Evolutionary conservation across 2,797 vertebrate species (phyloP).

Genomic region (Sebastes dallii): DNA sequence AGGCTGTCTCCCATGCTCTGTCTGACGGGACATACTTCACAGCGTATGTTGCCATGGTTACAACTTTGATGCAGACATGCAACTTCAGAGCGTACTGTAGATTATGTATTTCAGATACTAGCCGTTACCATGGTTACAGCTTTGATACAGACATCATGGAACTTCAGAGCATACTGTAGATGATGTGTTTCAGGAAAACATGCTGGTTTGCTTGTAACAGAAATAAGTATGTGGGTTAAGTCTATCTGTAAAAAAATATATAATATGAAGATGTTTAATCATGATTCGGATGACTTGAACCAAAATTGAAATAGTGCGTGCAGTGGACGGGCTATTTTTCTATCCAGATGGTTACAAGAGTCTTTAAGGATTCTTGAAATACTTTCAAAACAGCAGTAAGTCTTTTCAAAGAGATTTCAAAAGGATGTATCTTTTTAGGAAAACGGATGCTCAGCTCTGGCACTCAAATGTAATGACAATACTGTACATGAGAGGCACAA

Average conservation of each 20-base stretch:
- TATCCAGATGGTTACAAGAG: neutral
- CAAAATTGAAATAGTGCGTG: neutral
- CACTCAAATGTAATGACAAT: neutral
- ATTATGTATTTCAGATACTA: neutral
- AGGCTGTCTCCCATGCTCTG: neutral
- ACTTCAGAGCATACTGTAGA: neutral
- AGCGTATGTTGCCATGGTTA: slow-evolving; percentile 2
- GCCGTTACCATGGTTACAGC: neutral
- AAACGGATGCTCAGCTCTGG: neutral
- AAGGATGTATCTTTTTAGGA: neutral
- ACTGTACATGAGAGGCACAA: neutral
- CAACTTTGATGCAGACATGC: neutral
- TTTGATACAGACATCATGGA: neutral
- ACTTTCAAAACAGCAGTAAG: neutral
- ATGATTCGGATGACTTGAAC: neutral
- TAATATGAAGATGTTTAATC: neutral
- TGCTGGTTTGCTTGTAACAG: neutral
- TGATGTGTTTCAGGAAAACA: neutral
- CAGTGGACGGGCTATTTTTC: neutral
- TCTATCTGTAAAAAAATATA: neutral
- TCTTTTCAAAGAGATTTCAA: neutral
- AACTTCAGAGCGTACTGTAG: neutral
- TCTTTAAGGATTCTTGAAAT: neutral
- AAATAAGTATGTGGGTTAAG: neutral
- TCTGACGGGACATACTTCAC: neutral